A percentile compares a stretch with the other conserved stretches of the same genome.
phyloP scores from a whole-genome alignment of 2,113 vertebrate genomes.

The Leucosticte australis region DNA sequence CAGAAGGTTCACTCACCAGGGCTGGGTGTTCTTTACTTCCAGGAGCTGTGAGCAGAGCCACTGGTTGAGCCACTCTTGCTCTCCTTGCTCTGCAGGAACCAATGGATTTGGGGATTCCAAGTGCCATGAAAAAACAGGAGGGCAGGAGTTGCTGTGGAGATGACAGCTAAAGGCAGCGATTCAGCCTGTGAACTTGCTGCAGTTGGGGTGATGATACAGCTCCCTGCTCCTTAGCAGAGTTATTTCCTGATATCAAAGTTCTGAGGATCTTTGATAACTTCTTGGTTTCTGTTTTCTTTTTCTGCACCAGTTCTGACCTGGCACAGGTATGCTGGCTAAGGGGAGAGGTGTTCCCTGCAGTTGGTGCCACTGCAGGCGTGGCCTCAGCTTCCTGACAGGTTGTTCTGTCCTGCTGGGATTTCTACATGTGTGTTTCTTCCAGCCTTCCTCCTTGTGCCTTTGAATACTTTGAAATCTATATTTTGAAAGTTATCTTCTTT shows the following conservation, averaged over 20 bases:
- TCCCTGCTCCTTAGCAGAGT: neutral
- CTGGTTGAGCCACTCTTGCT: neutral
- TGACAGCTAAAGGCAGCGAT: neutral
- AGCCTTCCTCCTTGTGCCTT: neutral
- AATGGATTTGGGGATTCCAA: neutral
- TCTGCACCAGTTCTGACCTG: neutral
- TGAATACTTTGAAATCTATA: neutral
- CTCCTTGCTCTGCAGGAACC: neutral
- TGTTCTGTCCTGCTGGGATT: neutral
- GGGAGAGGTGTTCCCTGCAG: neutral
- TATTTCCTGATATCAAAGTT: neutral
- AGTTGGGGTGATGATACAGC: neutral
- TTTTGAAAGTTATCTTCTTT: neutral
- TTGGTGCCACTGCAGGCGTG: fast-evolving
- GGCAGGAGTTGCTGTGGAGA: neutral
- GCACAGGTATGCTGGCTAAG: neutral
- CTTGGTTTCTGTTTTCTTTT: neutral
- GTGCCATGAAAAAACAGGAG: neutral
- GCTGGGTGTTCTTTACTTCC: neutral
- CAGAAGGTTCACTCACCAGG: neutral
- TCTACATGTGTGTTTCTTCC: fast-evolving
- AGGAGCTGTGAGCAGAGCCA: neutral
- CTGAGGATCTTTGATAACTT: neutral
- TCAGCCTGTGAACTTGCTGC: neutral
- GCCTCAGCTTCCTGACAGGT: neutral